Conservation (phyloP, 2,797 vertebrate genomes). For the Micromesistius poutassou region DNA sequence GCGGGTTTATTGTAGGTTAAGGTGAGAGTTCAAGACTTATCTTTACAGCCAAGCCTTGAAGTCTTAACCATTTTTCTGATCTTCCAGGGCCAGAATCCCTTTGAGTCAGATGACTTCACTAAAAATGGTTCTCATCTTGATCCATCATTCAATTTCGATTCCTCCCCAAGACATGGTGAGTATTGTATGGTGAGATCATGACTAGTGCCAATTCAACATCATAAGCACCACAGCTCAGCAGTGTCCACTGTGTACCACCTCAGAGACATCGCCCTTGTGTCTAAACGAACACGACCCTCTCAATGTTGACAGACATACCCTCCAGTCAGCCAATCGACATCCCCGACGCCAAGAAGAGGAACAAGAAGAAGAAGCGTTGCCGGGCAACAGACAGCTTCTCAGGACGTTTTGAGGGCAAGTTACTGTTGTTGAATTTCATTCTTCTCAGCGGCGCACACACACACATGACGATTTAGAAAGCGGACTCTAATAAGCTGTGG, state of each 20-base stretch:
- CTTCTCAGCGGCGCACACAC: not conserved
- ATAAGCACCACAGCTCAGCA: not conserved
- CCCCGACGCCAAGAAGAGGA: conserved; percentile 92
- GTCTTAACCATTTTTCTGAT: not conserved
- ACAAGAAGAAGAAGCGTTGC: conserved; percentile 98
- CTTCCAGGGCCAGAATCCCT: conserved; percentile 90
- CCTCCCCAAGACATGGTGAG: conserved; percentile 85
- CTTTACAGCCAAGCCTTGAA: conserved; percentile 1
- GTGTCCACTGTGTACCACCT: not conserved
- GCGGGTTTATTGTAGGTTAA: not conserved
- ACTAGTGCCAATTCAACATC: not conserved
- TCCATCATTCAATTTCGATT: conserved; percentile 86
- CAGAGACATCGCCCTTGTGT: not conserved
- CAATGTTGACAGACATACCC: conserved; percentile 80
- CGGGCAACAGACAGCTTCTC: conserved; percentile 97
- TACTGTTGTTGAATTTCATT: not conserved
- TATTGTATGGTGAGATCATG: not conserved
- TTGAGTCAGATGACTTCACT: conserved; percentile 86
- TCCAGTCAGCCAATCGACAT: conserved; percentile 95
- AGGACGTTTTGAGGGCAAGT: conserved; percentile 90
- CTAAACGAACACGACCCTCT: not conserved
- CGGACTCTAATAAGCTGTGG: not conserved
- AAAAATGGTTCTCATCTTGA: conserved; percentile 83
- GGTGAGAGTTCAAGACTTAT: not conserved
- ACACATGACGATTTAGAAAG: not conserved